Conservation (phyloP, 2,113 vertebrate species). For the Struthidea cinerea region DNA sequence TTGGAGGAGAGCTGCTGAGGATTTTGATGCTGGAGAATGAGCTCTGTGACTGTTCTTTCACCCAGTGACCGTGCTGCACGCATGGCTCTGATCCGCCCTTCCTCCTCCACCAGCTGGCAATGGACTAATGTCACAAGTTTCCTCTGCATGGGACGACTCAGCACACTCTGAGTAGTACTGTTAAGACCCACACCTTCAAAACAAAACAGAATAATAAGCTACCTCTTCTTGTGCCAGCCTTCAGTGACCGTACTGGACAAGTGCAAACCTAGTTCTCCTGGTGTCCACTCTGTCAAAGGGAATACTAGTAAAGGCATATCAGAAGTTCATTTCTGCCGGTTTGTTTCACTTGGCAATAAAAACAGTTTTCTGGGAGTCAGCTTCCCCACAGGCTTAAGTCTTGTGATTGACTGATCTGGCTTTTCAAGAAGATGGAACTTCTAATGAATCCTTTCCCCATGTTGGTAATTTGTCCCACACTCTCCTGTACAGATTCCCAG, state of each 20-base stretch:
- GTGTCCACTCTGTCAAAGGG: background rate
- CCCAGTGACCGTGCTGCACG: constrained; percentile 93
- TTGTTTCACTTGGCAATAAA: background rate
- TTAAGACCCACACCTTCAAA: constrained; percentile 90
- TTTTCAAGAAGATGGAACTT: background rate
- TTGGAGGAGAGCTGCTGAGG: constrained; percentile 98
- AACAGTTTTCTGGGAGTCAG: background rate
- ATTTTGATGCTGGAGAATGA: constrained; percentile 98
- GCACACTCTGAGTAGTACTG: constrained; percentile 91
- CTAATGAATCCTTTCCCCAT: background rate
- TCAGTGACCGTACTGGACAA: background rate
- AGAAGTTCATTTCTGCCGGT: background rate
- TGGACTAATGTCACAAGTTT: constrained; percentile 97
- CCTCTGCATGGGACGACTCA: constrained; percentile 97
- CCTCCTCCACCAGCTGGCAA: constrained; percentile 97
- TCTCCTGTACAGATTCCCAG: background rate
- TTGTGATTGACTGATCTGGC: background rate
- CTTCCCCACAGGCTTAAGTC: background rate
- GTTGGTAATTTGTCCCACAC: background rate
- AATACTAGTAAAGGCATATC: background rate
- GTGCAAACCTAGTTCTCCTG: background rate
- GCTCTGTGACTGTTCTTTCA: constrained; percentile 95
- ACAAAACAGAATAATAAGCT: background rate
- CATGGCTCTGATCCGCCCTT: constrained; percentile 94
- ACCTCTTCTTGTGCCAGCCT: background rate